Evolutionary conservation across 37 sponge, comb jelly and placozoan species (phyloP), one percentile per base, ranked within the genome.

Genomic region (Petrosia ficiformis): DNA sequence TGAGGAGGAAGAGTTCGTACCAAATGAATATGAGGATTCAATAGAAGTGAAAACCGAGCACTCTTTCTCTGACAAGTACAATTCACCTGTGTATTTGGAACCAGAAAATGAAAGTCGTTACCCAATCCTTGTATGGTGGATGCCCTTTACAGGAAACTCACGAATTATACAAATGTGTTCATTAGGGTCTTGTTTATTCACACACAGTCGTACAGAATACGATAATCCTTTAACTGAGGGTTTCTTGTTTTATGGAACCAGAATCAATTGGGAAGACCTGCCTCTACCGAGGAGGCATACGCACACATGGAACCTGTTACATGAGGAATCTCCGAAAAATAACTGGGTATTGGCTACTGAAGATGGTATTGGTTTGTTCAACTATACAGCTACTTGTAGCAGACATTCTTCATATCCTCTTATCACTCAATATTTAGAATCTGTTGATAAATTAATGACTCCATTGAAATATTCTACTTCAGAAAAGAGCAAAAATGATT

Each of bases 241-340:
- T 16, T 82, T 94, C 52, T 52, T 94, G 77, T 89, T 44, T 71
- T 94, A 94, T 54, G 94, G 84, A 0, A 79, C 90, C 1, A 70
- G 60, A 31, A 11, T 89, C 11, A 28, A 86, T 0, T 83, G 82
- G 86, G 67, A 72, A 24, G 87, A 82, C 52, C 70, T 89, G 4
- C 94, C 94, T 32, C 84, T 94, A 3, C 94, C 94, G 1, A 71
- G 94, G 0, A 35, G 40, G 10, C 65, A 80, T 22, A 8, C 77
- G 28, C 90, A 89, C 67, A 28, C 84, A 24, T 94, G 94, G 94
- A 82, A 75, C 5, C 75, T 94, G 31, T 43, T 94, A 1, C 90
- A 94, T 67, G 94, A 94, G 42, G 94, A 94, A 70, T 94, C 94
- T 4, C 84, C 90, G 5, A 89, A 94, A 58, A 94, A 94, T 73